phyloP scores from a whole-genome alignment of 2,113 vertebrate genomes.

The Isurus oxyrinchus region DNA sequence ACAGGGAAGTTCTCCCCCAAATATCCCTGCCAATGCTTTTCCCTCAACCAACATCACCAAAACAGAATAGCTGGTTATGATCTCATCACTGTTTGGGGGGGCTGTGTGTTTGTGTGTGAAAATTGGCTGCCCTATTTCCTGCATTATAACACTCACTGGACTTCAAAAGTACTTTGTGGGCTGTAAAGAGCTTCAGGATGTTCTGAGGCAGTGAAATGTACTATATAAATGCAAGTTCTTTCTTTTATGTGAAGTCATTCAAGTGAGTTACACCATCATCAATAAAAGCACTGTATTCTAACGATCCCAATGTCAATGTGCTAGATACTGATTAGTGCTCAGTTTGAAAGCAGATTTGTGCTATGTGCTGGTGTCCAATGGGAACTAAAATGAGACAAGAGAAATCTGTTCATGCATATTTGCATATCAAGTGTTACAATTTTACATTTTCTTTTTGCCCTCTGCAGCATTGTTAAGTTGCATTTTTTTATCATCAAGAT shows the following conservation, averaged over 20 bases:
- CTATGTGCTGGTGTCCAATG: not conserved
- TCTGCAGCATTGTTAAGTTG: not conserved
- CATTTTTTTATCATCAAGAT: not conserved
- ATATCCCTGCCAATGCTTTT: not conserved
- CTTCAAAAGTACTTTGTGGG: not conserved
- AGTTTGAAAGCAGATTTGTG: not conserved
- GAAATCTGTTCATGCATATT: not conserved
- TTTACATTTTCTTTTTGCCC: not conserved
- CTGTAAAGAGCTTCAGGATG: not conserved
- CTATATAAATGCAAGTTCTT: not conserved
- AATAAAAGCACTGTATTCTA: not conserved
- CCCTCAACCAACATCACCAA: not conserved
- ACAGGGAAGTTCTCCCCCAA: not conserved
- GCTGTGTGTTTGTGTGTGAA: too few species aligned
- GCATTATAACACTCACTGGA: not conserved
- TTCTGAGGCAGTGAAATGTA: not conserved
- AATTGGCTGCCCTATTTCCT: not conserved
- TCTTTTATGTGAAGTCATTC: not conserved
- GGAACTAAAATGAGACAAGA: not conserved
- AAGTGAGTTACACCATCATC: not conserved
- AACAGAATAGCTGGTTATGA: not conserved
- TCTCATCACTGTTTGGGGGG: not conserved
- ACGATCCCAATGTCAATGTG: not conserved
- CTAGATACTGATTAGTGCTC: not conserved
- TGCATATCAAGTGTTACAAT: not conserved